phyloP scores from a whole-genome alignment of 1,140 invertebrate genomes.

The Dermatophagoides farinae region DNA sequence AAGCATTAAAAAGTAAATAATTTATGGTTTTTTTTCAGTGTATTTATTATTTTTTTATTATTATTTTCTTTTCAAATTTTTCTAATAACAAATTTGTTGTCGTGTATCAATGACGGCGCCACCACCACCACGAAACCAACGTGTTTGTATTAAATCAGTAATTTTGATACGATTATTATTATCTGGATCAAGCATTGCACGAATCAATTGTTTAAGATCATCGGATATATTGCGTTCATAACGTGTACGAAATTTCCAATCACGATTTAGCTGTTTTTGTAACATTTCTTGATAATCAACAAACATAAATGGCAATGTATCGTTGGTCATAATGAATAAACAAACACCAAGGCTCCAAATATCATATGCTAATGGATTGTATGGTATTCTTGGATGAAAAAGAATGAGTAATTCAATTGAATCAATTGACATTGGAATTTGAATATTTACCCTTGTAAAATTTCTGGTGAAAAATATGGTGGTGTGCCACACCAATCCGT shows the following conservation, averaged over 20 bases:
- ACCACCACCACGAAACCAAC: too few species aligned
- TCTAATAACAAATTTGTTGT: too few species aligned
- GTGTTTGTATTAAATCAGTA: too few species aligned
- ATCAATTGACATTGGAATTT: too few species aligned
- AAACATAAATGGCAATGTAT: conserved; percentile 27
- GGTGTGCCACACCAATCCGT: not conserved
- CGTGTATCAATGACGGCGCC: too few species aligned
- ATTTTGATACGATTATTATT: conserved; percentile 37
- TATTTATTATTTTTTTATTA: too few species aligned
- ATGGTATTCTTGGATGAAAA: conserved; percentile 20
- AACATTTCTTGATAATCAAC: conserved; percentile 28
- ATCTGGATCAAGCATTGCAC: conserved; percentile 54
- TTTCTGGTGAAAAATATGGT: conserved; percentile 7
- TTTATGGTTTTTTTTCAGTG: too few species aligned
- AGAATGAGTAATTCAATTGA: too few species aligned
- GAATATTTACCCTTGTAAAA: too few species aligned
- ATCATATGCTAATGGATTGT: conserved; percentile 18
- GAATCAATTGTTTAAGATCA: conserved; percentile 45
- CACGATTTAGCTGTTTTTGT: conserved; percentile 37
- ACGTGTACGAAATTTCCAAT: conserved; percentile 25
- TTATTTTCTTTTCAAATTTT: too few species aligned
- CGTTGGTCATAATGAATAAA: conserved; percentile 21
- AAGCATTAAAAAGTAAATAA: too few species aligned
- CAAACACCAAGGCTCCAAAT: conserved; percentile 22
- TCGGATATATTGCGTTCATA: conserved; percentile 40